These are phyloP conservation scores for Dipodomys stephensi DNA, from an alignment of 2,113 vertebrate species.

Conservation along the genomic window DNA sequence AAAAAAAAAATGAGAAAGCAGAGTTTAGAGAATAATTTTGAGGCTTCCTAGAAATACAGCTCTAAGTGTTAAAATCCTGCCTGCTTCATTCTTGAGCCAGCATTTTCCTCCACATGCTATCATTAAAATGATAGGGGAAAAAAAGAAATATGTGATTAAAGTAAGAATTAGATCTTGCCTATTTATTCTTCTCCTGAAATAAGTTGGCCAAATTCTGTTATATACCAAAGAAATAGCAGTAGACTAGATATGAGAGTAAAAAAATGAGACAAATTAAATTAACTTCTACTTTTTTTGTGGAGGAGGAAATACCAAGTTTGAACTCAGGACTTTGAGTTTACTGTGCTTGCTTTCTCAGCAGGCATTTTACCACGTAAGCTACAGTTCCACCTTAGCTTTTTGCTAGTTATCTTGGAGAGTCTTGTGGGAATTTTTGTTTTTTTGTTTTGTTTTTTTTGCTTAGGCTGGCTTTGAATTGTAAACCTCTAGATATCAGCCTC, in stretches of 20 bases:
- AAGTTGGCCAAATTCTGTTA: neutral
- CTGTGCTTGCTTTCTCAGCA: no score
- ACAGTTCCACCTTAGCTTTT: no score
- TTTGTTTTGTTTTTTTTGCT: no score
- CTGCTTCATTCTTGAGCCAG: neutral
- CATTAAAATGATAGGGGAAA: neutral
- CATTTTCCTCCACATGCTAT: neutral
- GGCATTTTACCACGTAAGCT: no score
- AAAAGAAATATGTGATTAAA: no score
- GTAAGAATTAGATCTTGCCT: neutral
- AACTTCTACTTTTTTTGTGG: neutral
- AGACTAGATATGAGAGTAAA: neutral
- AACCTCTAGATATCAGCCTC: no score
- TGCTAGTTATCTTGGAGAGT: no score
- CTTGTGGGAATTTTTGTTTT: no score
- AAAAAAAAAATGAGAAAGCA: constrained; percentile 5
- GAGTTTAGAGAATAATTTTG: constrained; percentile 15
- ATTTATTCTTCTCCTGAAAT: constrained; percentile 27
- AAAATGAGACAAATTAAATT: neutral
- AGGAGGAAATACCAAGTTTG: no score
- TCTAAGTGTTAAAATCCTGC: neutral
- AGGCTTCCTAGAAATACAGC: constrained; percentile 25
- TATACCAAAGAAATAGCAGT: neutral
- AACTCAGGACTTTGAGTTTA: no score
- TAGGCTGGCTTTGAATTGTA: no score